Percentiles rank a stretch among this genome's conserved stretches.
Evolutionary conservation across 2,888 invertebrate species (phyloP).

Genomic region (Lycophotia porphyrea): DNA sequence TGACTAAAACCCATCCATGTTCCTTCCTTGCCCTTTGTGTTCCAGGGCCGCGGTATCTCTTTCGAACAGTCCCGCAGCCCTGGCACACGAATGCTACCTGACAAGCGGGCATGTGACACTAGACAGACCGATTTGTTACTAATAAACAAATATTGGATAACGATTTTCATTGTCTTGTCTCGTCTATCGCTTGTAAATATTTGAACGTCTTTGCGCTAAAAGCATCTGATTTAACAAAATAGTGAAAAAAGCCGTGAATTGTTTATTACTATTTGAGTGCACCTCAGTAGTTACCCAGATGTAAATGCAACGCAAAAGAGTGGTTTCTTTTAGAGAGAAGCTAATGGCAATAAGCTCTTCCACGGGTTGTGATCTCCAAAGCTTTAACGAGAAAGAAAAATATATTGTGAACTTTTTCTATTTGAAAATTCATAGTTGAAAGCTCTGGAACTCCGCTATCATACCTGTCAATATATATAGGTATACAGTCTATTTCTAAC

Average conservation of each 20-base stretch:
- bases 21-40: no score
- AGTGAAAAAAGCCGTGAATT: not conserved
- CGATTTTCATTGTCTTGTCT: no score
- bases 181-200: no score
- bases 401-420: conserved; percentile 3
- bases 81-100: no score
- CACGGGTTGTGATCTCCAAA: conserved; percentile 10
- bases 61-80: no score
- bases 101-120: no score
- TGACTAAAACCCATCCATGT: no score
- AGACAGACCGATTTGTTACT: no score
- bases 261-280: not conserved
- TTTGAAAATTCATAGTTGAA: not conserved
- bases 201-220: not conserved
- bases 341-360: conserved; percentile 18
- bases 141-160: no score
- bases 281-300: not conserved
- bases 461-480: no score
- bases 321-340: conserved; percentile 10
- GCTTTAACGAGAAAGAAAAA: conserved; percentile 6
- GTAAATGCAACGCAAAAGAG: conserved; percentile 6
- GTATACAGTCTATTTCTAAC: not conserved
- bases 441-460: not conserved
- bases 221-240: not conserved
- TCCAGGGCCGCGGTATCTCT: no score